Percentiles rank a stretch among this genome's conserved stretches.
phyloP scores from a whole-genome alignment of 30 jellyfish, hydroid and myxozoan species.

The Hydractinia echinata region DNA sequence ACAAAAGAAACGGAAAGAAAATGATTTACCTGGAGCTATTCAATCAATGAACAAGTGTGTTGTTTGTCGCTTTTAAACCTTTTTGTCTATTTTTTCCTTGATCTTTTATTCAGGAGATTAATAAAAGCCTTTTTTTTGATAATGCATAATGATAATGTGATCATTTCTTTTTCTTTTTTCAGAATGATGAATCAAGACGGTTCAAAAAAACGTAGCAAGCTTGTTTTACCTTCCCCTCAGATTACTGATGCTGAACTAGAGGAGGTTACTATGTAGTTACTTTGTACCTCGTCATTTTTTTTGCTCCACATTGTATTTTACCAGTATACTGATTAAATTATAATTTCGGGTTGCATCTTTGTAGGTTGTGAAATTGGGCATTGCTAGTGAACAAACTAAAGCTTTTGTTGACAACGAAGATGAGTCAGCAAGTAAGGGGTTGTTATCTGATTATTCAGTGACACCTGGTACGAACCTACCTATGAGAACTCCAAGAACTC shows the following conservation, averaged over 20 bases:
- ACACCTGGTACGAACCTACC: conserved; percentile 93
- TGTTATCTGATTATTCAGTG: conserved; percentile 80
- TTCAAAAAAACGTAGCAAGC: conserved; percentile 67
- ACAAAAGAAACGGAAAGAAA: conserved; percentile 78
- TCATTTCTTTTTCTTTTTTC: not conserved
- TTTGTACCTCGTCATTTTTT: too few relatives aligned
- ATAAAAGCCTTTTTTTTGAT: not conserved
- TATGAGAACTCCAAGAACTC: conserved; percentile 91
- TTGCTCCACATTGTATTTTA: too few relatives aligned
- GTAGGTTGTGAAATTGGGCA: conserved; percentile 91
- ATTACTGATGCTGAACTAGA: conserved; percentile 87
- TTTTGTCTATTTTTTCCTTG: not conserved
- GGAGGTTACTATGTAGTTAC: conserved; percentile 43
- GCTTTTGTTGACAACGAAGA: conserved; percentile 79
- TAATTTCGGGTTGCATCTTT: not conserved
- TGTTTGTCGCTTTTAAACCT: not conserved
- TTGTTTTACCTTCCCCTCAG: conserved; percentile 90
- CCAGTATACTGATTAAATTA: too few relatives aligned
- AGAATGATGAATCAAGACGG: conserved; percentile 77
- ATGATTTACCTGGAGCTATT: conserved; percentile 90
- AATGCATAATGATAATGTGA: too few relatives aligned
- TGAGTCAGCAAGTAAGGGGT: conserved; percentile 72
- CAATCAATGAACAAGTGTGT: conserved; percentile 77
- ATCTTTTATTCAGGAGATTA: not conserved
- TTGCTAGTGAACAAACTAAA: conserved; percentile 90